Evolutionary conservation across 2,888 invertebrate genomes (phyloP).

Genomic region (Ischnura elegans): DNA sequence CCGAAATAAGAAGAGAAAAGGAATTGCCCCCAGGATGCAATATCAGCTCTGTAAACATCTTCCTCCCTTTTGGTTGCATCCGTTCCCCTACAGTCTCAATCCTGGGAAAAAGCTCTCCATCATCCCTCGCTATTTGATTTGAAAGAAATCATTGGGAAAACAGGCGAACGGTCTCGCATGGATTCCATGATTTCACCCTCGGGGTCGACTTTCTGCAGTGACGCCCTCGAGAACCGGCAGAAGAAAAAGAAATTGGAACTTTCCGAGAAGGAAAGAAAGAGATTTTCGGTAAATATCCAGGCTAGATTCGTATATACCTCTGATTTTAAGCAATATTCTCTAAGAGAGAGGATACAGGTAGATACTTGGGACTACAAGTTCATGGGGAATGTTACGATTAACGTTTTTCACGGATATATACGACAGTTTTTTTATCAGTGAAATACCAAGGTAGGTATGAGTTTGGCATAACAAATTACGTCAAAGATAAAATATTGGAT

Average conservation of each 20-base stretch:
- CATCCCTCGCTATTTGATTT: not conserved
- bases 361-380: too few relatives aligned
- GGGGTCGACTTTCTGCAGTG: not conserved
- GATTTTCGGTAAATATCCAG: too few relatives aligned
- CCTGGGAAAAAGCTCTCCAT: not conserved
- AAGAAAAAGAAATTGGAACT: not conserved
- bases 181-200: not conserved
- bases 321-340: too few relatives aligned
- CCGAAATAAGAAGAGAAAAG: not conserved
- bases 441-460: too few relatives aligned
- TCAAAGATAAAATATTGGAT: too few relatives aligned
- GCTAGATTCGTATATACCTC: too few relatives aligned
- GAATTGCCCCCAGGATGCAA: not conserved
- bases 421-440: too few relatives aligned
- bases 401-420: too few relatives aligned
- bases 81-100: not conserved
- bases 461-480: too few relatives aligned
- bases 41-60: conserved; percentile 2
- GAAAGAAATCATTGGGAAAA: not conserved
- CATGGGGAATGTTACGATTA: too few relatives aligned
- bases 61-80: not conserved
- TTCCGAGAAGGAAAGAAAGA: too few relatives aligned
- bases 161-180: not conserved
- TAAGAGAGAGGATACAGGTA: too few relatives aligned
- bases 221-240: not conserved